phyloP scores from a whole-genome alignment of 2,888 invertebrate species.

The Drosophila colorata region DNA sequence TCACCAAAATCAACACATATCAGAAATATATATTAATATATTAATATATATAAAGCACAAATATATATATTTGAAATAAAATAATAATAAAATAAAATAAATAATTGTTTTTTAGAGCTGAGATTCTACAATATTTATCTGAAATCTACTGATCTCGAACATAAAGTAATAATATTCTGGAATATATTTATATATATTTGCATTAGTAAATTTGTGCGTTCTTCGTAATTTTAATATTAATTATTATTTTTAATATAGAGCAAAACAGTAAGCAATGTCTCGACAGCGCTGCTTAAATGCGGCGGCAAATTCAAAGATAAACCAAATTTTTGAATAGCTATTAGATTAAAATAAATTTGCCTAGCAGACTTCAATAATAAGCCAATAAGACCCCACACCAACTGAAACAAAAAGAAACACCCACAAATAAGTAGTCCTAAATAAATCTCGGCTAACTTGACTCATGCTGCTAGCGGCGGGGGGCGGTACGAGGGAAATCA shows the following conservation, averaged over 20 bases:
- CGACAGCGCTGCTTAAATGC: no score
- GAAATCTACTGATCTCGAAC: no score
- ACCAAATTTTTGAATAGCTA: no score
- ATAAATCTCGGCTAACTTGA: conserved; percentile 1
- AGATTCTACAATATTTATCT: no score
- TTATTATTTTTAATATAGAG: no score
- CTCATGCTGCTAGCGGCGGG: not conserved
- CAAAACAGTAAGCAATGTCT: no score
- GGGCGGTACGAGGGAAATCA: not conserved
- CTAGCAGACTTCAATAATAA: not conserved
- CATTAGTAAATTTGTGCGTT: no score
- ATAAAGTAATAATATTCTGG: no score
- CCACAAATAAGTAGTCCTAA: not conserved
- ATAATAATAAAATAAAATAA: not conserved
- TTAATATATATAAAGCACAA: not conserved
- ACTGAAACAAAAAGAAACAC: not conserved
- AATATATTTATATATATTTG: no score
- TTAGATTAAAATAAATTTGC: not conserved
- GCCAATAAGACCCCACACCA: not conserved
- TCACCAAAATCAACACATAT: not conserved
- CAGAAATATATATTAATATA: not conserved
- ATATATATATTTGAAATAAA: not conserved
- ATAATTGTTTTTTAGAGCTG: no score
- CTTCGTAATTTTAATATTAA: no score
- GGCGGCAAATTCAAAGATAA: no score